Evolutionary conservation across 2,888 invertebrate species (phyloP).

Genomic region (Perithous albicinctus): DNA sequence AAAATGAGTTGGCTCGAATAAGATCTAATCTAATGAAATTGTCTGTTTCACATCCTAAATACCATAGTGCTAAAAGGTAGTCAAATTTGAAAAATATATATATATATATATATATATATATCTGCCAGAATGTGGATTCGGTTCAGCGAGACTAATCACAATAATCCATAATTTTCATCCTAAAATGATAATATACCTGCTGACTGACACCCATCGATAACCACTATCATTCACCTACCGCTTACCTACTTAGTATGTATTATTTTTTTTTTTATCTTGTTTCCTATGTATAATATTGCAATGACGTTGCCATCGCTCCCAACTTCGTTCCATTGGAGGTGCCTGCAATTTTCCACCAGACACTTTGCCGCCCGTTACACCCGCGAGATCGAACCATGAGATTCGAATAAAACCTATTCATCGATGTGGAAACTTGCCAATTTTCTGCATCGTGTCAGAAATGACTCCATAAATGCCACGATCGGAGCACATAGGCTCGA

Average conservation of each 20-base stretch:
- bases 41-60: too few relatives aligned
- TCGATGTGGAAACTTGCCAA: slow-evolving; percentile 68
- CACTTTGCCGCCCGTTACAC: slow-evolving; percentile 56
- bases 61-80: too few relatives aligned
- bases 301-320: slow-evolving; percentile 10
- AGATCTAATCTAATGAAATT: too few relatives aligned
- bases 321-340: slow-evolving; percentile 10
- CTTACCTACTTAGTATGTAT: not conserved
- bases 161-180: not conserved
- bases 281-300: slow-evolving; percentile 5
- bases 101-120: too few relatives aligned
- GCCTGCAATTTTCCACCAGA: slow-evolving; percentile 40
- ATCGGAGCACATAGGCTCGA: not conserved
- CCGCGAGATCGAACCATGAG: not conserved
- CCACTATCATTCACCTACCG: not conserved
- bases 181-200: not conserved
- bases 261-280: not conserved
- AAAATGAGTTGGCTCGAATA: too few relatives aligned
- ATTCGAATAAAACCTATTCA: slow-evolving; percentile 59
- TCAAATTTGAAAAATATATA: too few relatives aligned
- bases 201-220: not conserved
- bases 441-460: slow-evolving; percentile 53
- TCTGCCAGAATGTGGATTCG: too few relatives aligned
- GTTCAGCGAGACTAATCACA: too few relatives aligned
- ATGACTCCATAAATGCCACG: slow-evolving; percentile 14